Conservation (phyloP, 2,113 vertebrate genomes). For the Hypomesus transpacificus region DNA sequence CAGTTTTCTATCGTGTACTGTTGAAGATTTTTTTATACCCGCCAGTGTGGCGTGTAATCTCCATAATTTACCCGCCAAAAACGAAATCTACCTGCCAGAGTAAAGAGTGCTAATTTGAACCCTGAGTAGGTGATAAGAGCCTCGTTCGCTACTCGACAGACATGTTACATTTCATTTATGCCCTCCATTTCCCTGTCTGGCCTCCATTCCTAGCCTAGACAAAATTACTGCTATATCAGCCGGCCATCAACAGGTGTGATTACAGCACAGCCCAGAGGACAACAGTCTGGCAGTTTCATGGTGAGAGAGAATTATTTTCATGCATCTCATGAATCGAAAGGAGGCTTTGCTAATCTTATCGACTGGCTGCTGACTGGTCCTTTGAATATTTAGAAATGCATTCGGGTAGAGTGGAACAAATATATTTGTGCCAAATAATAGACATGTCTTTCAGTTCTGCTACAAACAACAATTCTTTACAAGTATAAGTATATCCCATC, state of each 20-base stretch:
- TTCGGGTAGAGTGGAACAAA: background rate
- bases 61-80: too few relatives aligned
- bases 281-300: constrained; percentile 8
- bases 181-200: background rate
- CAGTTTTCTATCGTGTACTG: too few relatives aligned
- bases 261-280: constrained; percentile 1
- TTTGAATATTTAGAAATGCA: constrained; percentile 6
- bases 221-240: constrained; percentile 8
- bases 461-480: too few relatives aligned
- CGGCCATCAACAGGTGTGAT: constrained; percentile 17
- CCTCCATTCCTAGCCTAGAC: background rate
- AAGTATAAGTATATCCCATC: too few relatives aligned
- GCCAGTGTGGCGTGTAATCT: too few relatives aligned
- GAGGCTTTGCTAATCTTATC: background rate
- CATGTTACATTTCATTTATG: constrained; percentile 1
- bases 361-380: background rate
- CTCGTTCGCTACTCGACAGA: background rate
- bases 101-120: too few relatives aligned
- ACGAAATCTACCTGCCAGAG: too few relatives aligned
- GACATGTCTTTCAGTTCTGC: too few relatives aligned
- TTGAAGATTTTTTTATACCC: too few relatives aligned
- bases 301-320: background rate
- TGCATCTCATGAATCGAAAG: background rate
- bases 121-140: background rate
- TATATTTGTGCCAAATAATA: background rate